A percentile compares a stretch with the other conserved stretches of the same genome.
Conservation (phyloP, 2,888 invertebrate species). For the Drosophila lacicola region DNA sequence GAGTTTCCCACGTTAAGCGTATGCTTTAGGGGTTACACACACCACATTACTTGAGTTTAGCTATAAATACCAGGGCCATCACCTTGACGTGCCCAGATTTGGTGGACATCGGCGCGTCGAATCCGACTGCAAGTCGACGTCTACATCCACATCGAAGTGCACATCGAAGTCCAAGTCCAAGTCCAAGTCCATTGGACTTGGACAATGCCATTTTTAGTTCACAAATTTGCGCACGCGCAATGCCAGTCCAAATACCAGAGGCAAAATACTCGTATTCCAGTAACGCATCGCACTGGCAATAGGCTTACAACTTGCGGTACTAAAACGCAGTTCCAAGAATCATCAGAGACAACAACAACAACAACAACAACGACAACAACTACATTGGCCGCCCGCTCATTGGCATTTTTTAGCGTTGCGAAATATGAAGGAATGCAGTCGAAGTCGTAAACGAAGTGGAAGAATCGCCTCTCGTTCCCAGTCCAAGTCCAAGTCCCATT, state of each 20-base stretch:
- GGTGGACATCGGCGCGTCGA: conserved; percentile 17
- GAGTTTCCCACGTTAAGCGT: conserved; percentile 43
- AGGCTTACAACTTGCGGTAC: conserved; percentile 57
- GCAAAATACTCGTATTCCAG: conserved; percentile 26
- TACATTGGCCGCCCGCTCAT: conserved; percentile 46
- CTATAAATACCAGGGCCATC: conserved; percentile 49
- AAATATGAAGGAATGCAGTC: conserved; percentile 76
- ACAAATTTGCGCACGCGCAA: conserved; percentile 72
- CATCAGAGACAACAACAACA: conserved; percentile 42
- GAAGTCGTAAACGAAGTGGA: conserved; percentile 42
- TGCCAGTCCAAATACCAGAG: conserved; percentile 73
- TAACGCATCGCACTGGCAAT: conserved; percentile 34
- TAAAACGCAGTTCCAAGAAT: conserved; percentile 65
- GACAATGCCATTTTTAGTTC: conserved; percentile 51
- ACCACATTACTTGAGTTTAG: conserved; percentile 4
- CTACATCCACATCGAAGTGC: not conserved
- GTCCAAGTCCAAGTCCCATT: conserved; percentile 2
- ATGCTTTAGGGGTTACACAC: not conserved
- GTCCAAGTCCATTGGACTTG: too few relatives aligned
- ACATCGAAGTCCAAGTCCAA: conserved; percentile 8
- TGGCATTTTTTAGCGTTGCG: conserved; percentile 69
- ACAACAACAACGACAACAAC: conserved; percentile 16
- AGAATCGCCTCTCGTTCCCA: conserved; percentile 26
- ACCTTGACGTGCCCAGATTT: conserved; percentile 58
- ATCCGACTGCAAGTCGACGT: conserved; percentile 14